A percentile compares a stretch with the other conserved stretches of the same genome.
phyloP scores from a whole-genome alignment of 2,113 vertebrate species.

The Zosterops pallidus region DNA sequence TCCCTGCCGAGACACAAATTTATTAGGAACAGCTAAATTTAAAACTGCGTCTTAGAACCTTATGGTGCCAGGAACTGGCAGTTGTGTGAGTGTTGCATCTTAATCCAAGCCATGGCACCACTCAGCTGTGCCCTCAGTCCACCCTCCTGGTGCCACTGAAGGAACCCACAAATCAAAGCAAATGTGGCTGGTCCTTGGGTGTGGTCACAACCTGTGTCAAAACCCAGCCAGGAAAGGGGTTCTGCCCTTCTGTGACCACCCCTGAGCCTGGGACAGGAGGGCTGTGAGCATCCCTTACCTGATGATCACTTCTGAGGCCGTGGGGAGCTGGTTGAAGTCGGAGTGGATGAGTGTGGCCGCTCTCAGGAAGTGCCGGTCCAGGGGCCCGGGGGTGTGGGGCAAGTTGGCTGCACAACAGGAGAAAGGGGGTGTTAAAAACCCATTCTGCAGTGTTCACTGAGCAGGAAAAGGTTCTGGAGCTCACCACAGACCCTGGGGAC shows the following conservation, averaged over 20 bases:
- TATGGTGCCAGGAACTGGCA: background rate
- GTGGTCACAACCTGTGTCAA: rapidly evolving
- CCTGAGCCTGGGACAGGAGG: background rate
- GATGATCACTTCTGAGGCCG: conserved; percentile 85
- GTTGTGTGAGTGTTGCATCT: background rate
- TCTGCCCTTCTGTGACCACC: background rate
- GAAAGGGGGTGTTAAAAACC: background rate
- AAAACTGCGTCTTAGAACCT: background rate
- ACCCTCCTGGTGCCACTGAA: background rate
- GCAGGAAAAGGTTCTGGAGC: background rate
- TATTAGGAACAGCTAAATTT: conserved; percentile 14
- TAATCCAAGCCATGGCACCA: background rate
- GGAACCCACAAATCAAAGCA: background rate
- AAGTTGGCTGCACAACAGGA: conserved; percentile 80
- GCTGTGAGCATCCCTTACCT: conserved; percentile 73
- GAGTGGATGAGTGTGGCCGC: conserved; percentile 85
- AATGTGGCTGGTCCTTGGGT: rapidly evolving
- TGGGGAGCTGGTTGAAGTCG: conserved; percentile 80
- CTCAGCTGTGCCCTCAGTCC: background rate
- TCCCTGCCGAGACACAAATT: background rate
- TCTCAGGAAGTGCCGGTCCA: conserved; percentile 84
- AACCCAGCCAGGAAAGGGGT: background rate
- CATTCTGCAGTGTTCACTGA: rapidly evolving
- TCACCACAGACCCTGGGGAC: background rate
- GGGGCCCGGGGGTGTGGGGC: conserved; percentile 60